Conservation (phyloP, 2,888 invertebrate genomes). For the Dione vanillae region DNA sequence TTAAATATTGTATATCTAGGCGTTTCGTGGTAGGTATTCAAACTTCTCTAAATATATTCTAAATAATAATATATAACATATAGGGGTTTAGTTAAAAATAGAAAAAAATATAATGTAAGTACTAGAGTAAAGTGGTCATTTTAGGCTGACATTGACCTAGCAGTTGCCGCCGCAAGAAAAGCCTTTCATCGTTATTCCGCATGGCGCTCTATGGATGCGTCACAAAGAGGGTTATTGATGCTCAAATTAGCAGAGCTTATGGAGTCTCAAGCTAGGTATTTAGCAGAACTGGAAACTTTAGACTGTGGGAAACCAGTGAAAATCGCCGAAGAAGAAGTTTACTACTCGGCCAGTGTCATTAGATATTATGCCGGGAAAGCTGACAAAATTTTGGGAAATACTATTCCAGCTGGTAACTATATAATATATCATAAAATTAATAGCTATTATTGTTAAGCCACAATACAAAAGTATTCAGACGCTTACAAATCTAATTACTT, state of each 20-base stretch:
- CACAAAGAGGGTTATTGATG: conserved; percentile 89
- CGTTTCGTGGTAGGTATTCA: too few relatives aligned
- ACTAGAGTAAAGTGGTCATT: background rate
- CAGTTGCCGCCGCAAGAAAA: conserved; percentile 90
- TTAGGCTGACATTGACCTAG: conserved; percentile 91
- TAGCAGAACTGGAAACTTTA: conserved; percentile 95
- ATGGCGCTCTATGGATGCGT: conserved; percentile 93
- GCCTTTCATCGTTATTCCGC: conserved; percentile 89
- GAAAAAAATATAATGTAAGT: background rate
- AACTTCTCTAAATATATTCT: too few relatives aligned
- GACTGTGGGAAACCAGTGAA: conserved; percentile 97
- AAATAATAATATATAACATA: too few relatives aligned
- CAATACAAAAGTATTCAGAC: background rate
- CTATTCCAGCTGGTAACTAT: conserved; percentile 86
- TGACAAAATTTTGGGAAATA: conserved; percentile 92
- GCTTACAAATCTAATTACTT: too few relatives aligned
- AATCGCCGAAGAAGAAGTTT: conserved; percentile 88
- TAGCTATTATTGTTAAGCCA: background rate
- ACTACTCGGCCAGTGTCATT: conserved; percentile 85
- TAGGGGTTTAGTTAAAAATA: background rate
- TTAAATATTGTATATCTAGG: too few relatives aligned
- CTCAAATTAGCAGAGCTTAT: conserved; percentile 90
- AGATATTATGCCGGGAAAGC: conserved; percentile 97
- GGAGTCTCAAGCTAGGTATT: conserved; percentile 87
- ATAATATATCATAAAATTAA: background rate